A percentile compares a stretch with the other conserved stretches of the same genome.
These are phyloP conservation scores for Ephydatia muelleri DNA, from an alignment of 37 sponge, comb jelly and placozoan genomes.

Conservation along the genomic window DNA sequence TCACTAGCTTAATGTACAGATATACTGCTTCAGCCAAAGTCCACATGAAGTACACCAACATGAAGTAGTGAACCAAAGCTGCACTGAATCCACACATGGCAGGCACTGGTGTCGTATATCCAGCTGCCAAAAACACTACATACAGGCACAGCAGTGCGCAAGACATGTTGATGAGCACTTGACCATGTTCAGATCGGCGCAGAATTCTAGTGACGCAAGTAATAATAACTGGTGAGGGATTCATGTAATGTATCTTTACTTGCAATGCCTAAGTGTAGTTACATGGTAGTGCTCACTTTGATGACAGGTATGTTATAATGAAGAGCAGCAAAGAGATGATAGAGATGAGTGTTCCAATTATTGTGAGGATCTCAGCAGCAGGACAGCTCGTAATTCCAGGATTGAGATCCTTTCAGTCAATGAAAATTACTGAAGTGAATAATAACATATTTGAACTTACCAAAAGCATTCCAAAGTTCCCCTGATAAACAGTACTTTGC, in stretches of 20 bases:
- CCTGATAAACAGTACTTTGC: too few species aligned
- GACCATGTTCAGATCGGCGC: background rate
- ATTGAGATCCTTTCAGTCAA: constrained; percentile 11
- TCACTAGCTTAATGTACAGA: constrained; percentile 15
- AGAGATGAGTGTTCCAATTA: constrained; percentile 8
- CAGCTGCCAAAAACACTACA: constrained; percentile 21
- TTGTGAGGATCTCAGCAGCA: background rate
- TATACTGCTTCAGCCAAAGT: constrained; percentile 21
- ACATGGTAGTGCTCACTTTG: background rate
- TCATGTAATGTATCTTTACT: too few species aligned
- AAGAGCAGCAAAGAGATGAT: constrained; percentile 15
- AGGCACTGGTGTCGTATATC: background rate
- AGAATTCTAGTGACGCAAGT: constrained; percentile 1
- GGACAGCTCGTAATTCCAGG: background rate
- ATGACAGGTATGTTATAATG: background rate
- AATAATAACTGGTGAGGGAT: too few species aligned
- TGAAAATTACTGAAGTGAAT: background rate
- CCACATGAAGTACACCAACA: constrained; percentile 44
- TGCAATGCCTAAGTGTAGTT: background rate
- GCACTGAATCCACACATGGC: constrained; percentile 29
- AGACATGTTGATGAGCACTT: constrained; percentile 31
- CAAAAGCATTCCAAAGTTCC: constrained; percentile 27
- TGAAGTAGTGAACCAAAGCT: constrained; percentile 46
- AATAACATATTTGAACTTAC: constrained; percentile 8
- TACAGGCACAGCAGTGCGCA: constrained; percentile 40